Evolutionary conservation across 2,888 invertebrate genomes (phyloP), one percentile per base, ranked within the genome.

Genomic region (Cheilosia variabilis): DNA sequence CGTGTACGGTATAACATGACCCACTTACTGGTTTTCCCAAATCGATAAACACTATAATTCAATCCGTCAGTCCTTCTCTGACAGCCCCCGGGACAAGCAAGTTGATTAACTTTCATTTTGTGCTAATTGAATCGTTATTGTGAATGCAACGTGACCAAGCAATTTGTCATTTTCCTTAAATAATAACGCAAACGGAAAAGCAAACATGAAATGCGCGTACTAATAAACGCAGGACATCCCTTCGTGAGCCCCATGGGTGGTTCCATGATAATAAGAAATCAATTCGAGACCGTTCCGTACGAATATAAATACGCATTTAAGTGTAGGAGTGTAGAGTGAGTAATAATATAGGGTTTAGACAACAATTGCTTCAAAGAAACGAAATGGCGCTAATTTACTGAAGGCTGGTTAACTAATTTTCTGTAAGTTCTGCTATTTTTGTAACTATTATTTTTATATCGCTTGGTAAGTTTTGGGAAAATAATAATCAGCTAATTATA

Each of bases 81-180:
- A 17, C 9, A n/a, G 5, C 52, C 15, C 47, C 37, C 22, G 45
- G 55, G 53, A 66, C 41, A 60, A 34, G 22, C 13, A 24, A 45
- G 6, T 43, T 69, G 68, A 57, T 69, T 57, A 55, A 43, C 47
- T 13, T 34, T 55, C 45, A 31, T 10, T 13, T 63, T 63, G 9
- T 63, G 19, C 22, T 47, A 19, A 72, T 31, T 27, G 19, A 62
- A 72, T 60, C 43, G 45, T 72, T 37, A 37, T 52, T 62, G 15
- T 31, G 43, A 52, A 19, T 43, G 52, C 52, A 41, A 47, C 22
- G 47, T 50, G 50, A 57, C 22, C 47, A 24, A 22, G 24, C 9
- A 31, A 50, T 50, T 17, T 27, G 31, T n/a, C 62, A 47, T 17
- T 19, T 65, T 65, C 9, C 15, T 65, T 65, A 52, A 52, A 37